Base-by-base conservation (phyloP, 2,888 invertebrate genomes). In the Hetaerina titia region DNA sequence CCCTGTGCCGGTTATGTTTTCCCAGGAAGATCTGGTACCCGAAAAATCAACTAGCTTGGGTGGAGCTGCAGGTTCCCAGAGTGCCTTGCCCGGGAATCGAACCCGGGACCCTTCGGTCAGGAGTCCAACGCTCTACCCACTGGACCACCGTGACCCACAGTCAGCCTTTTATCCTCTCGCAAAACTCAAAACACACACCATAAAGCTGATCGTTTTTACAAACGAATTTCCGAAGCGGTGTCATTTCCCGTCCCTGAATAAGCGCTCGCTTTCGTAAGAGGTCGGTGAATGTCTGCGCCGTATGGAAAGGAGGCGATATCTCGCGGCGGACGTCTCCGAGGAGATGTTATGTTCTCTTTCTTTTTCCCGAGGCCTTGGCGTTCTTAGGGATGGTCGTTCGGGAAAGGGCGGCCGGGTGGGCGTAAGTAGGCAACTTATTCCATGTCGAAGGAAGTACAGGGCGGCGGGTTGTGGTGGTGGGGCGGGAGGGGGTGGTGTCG, bases 371-470 rank as follows among this genome's bases (percentile, higher is more conserved):
- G 11, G 58, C 31, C 57, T 22, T 11, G 89, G 89, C 56, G 89
- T 58, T 56, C 57, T n/a, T 8, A n/a, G 58, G 89, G 89, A 89
- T 89, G 58, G 89, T 89, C 17, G 56, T 58, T 58, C 58, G 2
- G 19, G 6, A 57, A 57, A 56, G 58, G 58, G 56, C 56, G 88
- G 22, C 9, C 69, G 81, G 25, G 81, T 81, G 58, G 89, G 89
- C 89, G 89, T 89, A 89, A 89, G 89, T 89, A 57, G 89, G 89
- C 89, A 89, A 89, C 89, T 89, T 89, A 89, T 89, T 89, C 89
- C 89, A n/a, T 89, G 89, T 89, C 89, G 89, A 57, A 89, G 57
- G 81, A 81, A 81, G 31, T 81, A 31, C 81, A 17, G 17, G 60
- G 60, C 11, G 60, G 60, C 17, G 60, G 60, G 81, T 13, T 22